phyloP scores from a whole-genome alignment of 2,113 vertebrate species.

The Sinosuthora webbiana region DNA sequence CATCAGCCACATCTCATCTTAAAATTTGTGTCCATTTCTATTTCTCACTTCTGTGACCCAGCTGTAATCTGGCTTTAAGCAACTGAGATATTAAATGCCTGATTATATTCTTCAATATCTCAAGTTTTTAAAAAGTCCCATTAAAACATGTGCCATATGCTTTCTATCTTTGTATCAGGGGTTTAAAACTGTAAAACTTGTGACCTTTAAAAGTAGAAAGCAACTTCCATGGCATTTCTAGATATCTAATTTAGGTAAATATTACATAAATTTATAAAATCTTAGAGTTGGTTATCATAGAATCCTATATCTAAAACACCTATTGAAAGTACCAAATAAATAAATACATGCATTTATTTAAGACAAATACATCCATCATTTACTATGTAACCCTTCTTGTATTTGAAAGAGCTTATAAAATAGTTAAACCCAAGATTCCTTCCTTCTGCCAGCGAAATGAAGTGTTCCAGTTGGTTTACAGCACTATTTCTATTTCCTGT shows the following conservation, averaged over 20 bases:
- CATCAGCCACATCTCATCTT: not conserved
- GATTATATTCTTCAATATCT: not conserved
- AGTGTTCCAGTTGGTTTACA: not conserved
- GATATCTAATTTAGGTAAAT: not conserved
- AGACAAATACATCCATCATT: not conserved
- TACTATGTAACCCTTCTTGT: not conserved
- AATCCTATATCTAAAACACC: not conserved
- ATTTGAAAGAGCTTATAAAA: not conserved
- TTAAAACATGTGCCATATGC: not conserved
- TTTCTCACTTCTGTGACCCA: not conserved
- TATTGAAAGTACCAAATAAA: not conserved
- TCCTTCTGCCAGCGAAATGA: not conserved
- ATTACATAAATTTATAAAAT: not conserved
- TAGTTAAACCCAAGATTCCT: not conserved
- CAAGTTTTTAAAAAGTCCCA: not conserved
- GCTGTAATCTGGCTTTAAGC: not conserved
- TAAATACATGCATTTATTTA: not conserved
- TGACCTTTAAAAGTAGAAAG: slow-evolving; percentile 15
- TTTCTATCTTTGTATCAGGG: not conserved
- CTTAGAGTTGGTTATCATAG: not conserved
- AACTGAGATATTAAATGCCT: not conserved
- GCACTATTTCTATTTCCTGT: not conserved
- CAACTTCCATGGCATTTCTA: not conserved
- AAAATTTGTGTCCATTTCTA: not conserved
- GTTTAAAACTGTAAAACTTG: not conserved